Conservation (phyloP, 2,113 vertebrate genomes). For the Perca schrenkii region DNA sequence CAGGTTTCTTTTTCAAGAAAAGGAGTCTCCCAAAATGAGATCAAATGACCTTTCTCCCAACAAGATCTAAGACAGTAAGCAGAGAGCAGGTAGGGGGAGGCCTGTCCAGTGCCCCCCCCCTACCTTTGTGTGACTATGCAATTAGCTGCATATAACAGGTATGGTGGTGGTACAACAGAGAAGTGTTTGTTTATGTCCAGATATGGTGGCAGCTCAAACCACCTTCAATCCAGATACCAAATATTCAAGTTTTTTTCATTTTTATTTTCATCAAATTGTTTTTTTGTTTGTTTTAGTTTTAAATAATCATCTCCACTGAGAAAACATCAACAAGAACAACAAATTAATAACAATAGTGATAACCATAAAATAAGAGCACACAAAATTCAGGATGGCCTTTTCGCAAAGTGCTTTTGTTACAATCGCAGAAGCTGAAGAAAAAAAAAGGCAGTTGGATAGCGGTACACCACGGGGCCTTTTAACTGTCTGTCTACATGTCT, state of each 20-base stretch:
- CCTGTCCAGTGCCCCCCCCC: conserved; percentile 15
- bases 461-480: conserved; percentile 51
- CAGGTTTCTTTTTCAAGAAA: conserved; percentile 69
- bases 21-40: conserved; percentile 71
- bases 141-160: conserved; percentile 62
- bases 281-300: conserved; percentile 72
- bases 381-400: conserved; percentile 83
- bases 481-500: conserved; percentile 48
- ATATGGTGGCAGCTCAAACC: conserved; percentile 70
- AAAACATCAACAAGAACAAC: conserved; percentile 74
- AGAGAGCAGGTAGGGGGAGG: conserved; percentile 45
- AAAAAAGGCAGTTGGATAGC: conserved; percentile 76
- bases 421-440: conserved; percentile 79
- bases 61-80: conserved; percentile 62
- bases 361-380: conserved; percentile 78
- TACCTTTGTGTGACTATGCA: conserved; percentile 57
- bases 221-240: conserved; percentile 79
- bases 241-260: conserved; percentile 81
- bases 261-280: conserved; percentile 64
- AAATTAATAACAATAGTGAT: conserved; percentile 79
- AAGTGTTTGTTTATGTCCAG: conserved; percentile 65
- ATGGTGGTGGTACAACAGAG: conserved; percentile 60
- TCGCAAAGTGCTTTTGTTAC: conserved; percentile 87
- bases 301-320: conserved; percentile 79
- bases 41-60: conserved; percentile 69